Conservation (phyloP, 2,113 vertebrate species). For the Aphyosemion australe region DNA sequence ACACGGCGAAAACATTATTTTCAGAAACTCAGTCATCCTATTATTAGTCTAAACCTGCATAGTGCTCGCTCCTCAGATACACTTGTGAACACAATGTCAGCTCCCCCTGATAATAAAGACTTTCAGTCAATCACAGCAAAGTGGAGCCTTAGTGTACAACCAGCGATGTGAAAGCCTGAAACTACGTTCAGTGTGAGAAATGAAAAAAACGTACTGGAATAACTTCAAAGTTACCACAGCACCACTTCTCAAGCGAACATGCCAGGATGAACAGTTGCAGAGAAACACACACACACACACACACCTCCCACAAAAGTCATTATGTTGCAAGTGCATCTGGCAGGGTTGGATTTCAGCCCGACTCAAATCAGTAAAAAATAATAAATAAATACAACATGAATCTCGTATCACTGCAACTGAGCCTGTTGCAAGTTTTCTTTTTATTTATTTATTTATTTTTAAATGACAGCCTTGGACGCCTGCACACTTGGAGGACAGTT, state of each 20-base stretch:
- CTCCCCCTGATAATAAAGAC: neutral
- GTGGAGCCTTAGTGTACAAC: neutral
- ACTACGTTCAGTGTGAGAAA: neutral
- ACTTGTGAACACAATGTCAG: neutral
- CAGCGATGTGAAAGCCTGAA: too few relatives aligned
- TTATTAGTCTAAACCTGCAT: too few relatives aligned
- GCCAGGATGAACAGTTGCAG: neutral
- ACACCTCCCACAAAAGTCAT: neutral
- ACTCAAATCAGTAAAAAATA: too few relatives aligned
- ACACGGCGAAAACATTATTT: neutral
- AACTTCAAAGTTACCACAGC: neutral
- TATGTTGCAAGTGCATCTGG: neutral
- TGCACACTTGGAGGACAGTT: neutral
- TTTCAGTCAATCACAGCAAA: neutral
- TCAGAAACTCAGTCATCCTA: neutral
- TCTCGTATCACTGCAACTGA: too few relatives aligned
- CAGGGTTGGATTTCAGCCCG: neutral
- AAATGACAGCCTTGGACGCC: too few relatives aligned
- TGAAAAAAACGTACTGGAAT: neutral
- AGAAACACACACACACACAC: neutral
- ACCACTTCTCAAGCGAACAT: neutral
- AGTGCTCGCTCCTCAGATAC: neutral
- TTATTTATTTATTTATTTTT: too few relatives aligned
- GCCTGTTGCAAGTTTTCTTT: too few relatives aligned
- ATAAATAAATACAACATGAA: too few relatives aligned